phyloP scores from a whole-genome alignment of 2,888 invertebrate species.

The Tetranychus piercei region DNA sequence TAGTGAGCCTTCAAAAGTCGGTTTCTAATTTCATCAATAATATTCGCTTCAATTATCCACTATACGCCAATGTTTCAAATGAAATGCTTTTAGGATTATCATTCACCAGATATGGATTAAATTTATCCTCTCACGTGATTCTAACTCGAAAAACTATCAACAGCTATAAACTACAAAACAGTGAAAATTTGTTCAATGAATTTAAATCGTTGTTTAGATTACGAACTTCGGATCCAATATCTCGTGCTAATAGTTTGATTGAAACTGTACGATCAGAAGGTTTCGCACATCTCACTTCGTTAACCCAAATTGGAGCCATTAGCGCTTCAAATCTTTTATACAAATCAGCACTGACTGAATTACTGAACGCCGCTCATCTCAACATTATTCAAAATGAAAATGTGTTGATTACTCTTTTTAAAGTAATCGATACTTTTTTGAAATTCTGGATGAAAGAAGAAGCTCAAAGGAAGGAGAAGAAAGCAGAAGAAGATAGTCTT shows the following conservation, averaged over 20 bases:
- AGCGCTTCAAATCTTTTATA: constrained; percentile 9
- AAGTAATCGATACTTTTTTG: constrained; percentile 2
- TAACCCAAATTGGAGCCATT: background rate
- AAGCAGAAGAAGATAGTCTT: constrained; percentile 53
- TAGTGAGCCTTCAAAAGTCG: constrained; percentile 7
- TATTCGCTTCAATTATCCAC: constrained; percentile 15
- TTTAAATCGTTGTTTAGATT: background rate
- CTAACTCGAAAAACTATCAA: background rate
- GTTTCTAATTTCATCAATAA: constrained; percentile 16
- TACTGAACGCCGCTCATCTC: constrained; percentile 20
- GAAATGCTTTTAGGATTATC: constrained; percentile 16
- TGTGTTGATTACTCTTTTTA: background rate
- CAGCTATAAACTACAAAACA: background rate
- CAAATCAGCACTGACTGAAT: constrained; percentile 20
- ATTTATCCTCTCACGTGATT: constrained; percentile 3
- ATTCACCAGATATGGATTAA: constrained; percentile 18
- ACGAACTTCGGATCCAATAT: background rate
- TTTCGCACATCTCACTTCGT: background rate
- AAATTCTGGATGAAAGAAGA: constrained; percentile 17
- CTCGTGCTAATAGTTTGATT: background rate
- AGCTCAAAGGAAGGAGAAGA: constrained; percentile 27
- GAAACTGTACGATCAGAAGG: background rate
- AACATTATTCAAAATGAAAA: constrained; percentile 1
- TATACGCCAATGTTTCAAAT: constrained; percentile 19
- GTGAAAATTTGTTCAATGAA: background rate